Evolutionary conservation across 2,797 vertebrate genomes (phyloP).

Genomic region (Myiotriccus ornatus): DNA sequence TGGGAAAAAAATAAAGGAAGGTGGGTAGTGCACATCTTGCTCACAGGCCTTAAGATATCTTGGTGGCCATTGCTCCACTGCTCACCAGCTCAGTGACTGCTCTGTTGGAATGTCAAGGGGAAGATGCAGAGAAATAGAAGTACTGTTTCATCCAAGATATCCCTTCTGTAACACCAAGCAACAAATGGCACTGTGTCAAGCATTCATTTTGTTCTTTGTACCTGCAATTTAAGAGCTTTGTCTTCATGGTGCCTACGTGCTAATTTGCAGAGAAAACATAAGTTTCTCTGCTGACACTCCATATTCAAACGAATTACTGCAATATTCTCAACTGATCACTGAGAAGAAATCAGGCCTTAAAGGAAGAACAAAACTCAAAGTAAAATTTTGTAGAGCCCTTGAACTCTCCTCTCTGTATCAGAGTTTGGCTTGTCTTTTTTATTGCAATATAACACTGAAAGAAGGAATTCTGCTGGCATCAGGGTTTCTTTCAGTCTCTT

Average conservation of each 20-base stretch:
- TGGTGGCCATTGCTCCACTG: not conserved
- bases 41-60: not conserved
- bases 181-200: not conserved
- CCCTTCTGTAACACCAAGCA: not conserved
- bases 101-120: not conserved
- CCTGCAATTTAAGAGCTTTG: not conserved
- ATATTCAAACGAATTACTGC: not conserved
- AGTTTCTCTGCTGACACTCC: not conserved
- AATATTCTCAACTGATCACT: not conserved
- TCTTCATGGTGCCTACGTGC: not conserved
- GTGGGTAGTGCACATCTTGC: not conserved
- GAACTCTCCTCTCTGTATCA: not conserved
- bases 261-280: not conserved
- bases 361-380: not conserved
- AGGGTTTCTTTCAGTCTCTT: constrained; percentile 17
- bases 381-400: not conserved
- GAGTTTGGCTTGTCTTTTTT: constrained; percentile 30
- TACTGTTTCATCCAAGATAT: not conserved
- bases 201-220: not conserved
- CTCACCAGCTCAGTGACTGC: not conserved
- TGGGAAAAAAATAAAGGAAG: not conserved
- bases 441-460: constrained; percentile 6
- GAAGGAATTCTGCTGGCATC: constrained; percentile 50
- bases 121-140: not conserved
- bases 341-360: not conserved